These are phyloP conservation scores for Ochropleura leucogaster DNA, from an alignment of 2,888 invertebrate species.

Conservation along the genomic window DNA sequence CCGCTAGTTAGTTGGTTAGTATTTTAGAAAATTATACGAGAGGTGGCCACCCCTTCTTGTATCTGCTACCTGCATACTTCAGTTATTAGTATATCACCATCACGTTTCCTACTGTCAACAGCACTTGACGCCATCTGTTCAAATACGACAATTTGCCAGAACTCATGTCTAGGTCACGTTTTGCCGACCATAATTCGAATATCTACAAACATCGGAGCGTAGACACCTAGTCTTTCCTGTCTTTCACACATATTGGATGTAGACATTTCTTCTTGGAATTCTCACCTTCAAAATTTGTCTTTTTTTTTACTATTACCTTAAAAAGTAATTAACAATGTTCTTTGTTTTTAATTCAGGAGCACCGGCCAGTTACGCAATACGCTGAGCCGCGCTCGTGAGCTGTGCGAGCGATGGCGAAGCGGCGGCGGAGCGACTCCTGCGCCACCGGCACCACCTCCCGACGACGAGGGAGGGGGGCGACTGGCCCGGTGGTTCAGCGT, in stretches of 20 bases:
- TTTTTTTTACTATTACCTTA: not conserved
- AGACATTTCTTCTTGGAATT: not conserved
- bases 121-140: conserved; percentile 33
- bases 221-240: conserved; percentile 16
- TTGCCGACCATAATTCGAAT: conserved; percentile 4
- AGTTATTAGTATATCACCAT: conserved; percentile 6
- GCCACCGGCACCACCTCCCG: conserved; percentile 85
- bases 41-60: not conserved
- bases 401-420: conserved; percentile 95
- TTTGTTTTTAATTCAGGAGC: conserved; percentile 86
- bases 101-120: conserved; percentile 18
- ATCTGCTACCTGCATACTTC: conserved; percentile 8
- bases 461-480: conserved; percentile 93
- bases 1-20: not conserved
- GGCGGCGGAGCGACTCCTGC: conserved; percentile 82
- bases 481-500: conserved; percentile 97
- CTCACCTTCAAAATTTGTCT: not conserved
- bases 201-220: not conserved
- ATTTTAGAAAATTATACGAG: not conserved
- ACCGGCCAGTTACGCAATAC: conserved; percentile 95
- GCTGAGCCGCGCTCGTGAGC: conserved; percentile 94
- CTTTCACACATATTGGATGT: conserved; percentile 1
- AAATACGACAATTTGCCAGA: conserved; percentile 37
- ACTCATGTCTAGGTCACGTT: conserved; percentile 31
- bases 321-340: not conserved